Conservation (phyloP, 2,113 vertebrate species). For the Corythoichthys intestinalis region DNA sequence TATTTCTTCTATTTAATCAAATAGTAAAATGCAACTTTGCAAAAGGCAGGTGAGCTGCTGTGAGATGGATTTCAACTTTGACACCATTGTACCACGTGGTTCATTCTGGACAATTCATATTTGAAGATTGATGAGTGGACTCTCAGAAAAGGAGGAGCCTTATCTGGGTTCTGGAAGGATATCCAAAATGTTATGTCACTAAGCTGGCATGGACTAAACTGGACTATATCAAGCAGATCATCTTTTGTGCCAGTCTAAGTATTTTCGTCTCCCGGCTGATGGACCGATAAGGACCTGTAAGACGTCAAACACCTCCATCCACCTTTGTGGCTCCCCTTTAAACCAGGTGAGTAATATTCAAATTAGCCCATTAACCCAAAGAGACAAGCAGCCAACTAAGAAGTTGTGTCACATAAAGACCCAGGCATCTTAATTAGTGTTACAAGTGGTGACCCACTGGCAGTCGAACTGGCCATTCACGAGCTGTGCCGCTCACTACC, state of each 20-base stretch:
- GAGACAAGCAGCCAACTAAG: conserved; percentile 32
- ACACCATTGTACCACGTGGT: conserved; percentile 9
- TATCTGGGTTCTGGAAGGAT: conserved; percentile 8
- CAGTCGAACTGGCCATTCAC: conserved; percentile 31
- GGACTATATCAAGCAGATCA: conserved; percentile 14
- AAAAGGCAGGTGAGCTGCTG: conserved; percentile 8
- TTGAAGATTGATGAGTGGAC: conserved; percentile 8
- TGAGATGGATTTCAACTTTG: conserved; percentile 20
- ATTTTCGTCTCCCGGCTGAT: conserved; percentile 11
- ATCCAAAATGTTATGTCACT: conserved; percentile 5
- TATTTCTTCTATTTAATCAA: conserved; percentile 17
- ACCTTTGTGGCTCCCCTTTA: conserved; percentile 25
- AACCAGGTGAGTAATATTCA: conserved; percentile 59
- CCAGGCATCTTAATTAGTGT: conserved; percentile 40
- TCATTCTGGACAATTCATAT: conserved; percentile 13
- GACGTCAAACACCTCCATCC: conserved; percentile 17
- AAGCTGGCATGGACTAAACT: conserved; percentile 18
- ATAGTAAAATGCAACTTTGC: conserved; percentile 19
- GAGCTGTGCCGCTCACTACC: conserved; percentile 18
- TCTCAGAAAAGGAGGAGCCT: conserved; percentile 10
- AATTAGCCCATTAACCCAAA: conserved; percentile 43
- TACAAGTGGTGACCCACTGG: conserved; percentile 30
- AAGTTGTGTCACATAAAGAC: conserved; percentile 24
- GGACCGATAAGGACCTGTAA: conserved; percentile 20
- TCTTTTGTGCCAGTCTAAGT: conserved; percentile 6